Base-by-base conservation (phyloP, 2,888 invertebrate species). In the Brachypalpus laphriformis region DNA sequence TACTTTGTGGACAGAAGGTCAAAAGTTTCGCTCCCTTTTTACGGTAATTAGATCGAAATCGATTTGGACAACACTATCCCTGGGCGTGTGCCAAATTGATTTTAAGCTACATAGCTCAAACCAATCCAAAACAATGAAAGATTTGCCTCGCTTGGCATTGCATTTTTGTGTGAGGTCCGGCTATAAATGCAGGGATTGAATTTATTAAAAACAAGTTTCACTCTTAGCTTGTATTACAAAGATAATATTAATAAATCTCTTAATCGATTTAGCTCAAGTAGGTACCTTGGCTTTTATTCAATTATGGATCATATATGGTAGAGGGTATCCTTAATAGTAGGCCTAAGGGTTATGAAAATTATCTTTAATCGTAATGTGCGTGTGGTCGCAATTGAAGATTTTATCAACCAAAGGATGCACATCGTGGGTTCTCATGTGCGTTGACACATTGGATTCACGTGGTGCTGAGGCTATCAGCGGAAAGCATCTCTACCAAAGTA, bases 1-100 rank as follows among this genome's bases (percentile, higher is more conserved):
- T 8, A n/a, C 28, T n/a, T 37, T 28, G 11, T n/a, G 14, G 22
- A 16, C 47, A 80, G 74, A 83, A 78, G 82, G 77, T 78, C 72
- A 65, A 8, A 18, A 11, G 4, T 8, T 74, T 61, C 40, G 66
- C 77, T 77, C 63, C 42, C 54, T 61, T 78, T 85, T 75, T 54
- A 75, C 81, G 75, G 85, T 81, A 59, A 71, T 85, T 76, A 66
- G 61, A 81, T 70, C 66, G 59, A 34, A 65, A 81, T 71, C 54
- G 75, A n/a, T 16, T 34, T 18, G 40, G 34, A 25, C 9, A 11
- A 11, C 4, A 42, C 22, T 28, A 31, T 47, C 59, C 75, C 40
- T 25, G 20, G 70, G 70, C 85, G 75, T 81, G 81, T 70, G 85
- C 81, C 49, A 75, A 85, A 85, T 85, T 47, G 81, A 85, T 85